Evolutionary conservation across 2,113 vertebrate genomes (phyloP).

Genomic region (Egretta garzetta): DNA sequence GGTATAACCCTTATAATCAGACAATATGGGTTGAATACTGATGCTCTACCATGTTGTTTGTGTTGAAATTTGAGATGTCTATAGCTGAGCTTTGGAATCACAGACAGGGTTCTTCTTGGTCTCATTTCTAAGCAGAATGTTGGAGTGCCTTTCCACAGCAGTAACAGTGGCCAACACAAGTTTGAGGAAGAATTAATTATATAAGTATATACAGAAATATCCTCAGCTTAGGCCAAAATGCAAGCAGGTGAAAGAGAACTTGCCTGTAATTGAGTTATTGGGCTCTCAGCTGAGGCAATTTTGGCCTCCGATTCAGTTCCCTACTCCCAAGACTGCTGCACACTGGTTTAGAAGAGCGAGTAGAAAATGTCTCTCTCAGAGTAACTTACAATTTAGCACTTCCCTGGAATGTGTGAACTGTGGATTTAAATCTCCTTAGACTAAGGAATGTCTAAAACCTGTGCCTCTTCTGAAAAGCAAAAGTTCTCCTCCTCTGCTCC

Average conservation of each 20-base stretch:
- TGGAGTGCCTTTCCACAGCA: neutral
- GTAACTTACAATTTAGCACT: neutral
- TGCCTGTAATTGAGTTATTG: neutral
- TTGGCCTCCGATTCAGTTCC: neutral
- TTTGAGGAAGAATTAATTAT: slow-evolving; percentile 13
- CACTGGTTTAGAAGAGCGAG: neutral
- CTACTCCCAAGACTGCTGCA: neutral
- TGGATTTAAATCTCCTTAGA: neutral
- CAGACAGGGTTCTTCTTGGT: neutral
- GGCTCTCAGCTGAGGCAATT: neutral
- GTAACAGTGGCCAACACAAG: neutral
- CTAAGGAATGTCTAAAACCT: neutral
- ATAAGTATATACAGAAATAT: neutral
- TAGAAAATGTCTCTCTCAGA: neutral
- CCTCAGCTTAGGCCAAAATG: neutral
- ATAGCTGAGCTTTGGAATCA: neutral
- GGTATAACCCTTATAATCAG: slow-evolving; percentile 75
- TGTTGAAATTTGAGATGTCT: neutral
- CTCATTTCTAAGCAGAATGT: neutral
- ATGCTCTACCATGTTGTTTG: neutral
- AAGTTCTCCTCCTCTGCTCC: neutral
- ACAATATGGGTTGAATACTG: neutral
- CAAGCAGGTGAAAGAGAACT: slow-evolving; percentile 3
- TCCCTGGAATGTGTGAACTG: neutral
- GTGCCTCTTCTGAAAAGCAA: neutral